A percentile compares a stretch with the other conserved stretches of the same genome.
Evolutionary conservation across 1,140 invertebrate species (phyloP).

Genomic region (Conopomorpha cramerella): DNA sequence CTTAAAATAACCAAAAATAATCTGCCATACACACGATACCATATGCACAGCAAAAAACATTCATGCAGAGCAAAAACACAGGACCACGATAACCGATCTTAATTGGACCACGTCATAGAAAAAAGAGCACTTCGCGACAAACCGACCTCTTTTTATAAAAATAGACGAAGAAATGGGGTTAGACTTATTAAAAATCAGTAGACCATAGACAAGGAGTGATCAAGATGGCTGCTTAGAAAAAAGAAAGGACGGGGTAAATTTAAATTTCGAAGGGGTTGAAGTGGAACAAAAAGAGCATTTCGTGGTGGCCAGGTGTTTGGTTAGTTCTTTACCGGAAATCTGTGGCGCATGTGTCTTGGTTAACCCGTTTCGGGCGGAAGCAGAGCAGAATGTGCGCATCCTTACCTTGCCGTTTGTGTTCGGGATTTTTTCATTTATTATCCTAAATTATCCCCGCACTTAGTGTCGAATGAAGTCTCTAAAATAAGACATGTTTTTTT

Average conservation of each 20-base stretch:
- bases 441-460: too few species aligned
- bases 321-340: conserved; percentile 47
- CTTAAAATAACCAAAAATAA: conserved; percentile 49
- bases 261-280: conserved; percentile 35
- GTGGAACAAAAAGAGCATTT: conserved; percentile 35
- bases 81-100: conserved; percentile 24
- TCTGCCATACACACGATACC: too few species aligned
- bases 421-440: too few species aligned
- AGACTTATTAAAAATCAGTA: conserved; percentile 8
- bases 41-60: conserved; percentile 47
- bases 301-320: conserved; percentile 46
- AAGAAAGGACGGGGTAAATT: conserved; percentile 34
- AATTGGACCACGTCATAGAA: background rate
- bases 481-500: too few species aligned
- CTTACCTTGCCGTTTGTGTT: too few species aligned
- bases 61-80: conserved; percentile 28
- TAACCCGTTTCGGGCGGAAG: conserved; percentile 39
- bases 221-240: conserved; percentile 19
- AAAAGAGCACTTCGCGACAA: too few species aligned
- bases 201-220: conserved; percentile 21
- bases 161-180: conserved; percentile 12
- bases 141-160: conserved; percentile 20
- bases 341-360: conserved; percentile 43
- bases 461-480: too few species aligned
- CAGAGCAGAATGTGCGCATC: background rate